Evolutionary conservation across 2,113 vertebrate genomes (phyloP).

Genomic region (Tragulus kanchil): DNA sequence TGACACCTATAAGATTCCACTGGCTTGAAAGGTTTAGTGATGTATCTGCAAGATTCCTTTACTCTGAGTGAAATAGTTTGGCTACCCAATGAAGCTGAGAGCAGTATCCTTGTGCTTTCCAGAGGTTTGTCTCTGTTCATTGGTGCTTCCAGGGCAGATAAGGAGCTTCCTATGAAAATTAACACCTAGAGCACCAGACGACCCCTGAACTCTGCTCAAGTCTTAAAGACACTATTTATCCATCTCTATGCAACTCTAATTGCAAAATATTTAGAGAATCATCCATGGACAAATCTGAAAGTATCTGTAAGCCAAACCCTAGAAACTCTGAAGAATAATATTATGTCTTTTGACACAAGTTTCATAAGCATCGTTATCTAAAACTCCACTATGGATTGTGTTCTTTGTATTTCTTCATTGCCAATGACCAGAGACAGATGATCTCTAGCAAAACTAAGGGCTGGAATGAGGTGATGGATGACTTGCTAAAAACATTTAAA

Average conservation of each 20-base stretch:
- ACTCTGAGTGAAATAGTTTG: not conserved
- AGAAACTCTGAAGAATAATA: not conserved
- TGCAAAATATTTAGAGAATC: not conserved
- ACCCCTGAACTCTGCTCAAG: not conserved
- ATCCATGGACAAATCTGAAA: not conserved
- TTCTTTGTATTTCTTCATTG: not conserved
- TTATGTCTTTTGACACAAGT: not conserved
- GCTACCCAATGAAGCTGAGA: not conserved
- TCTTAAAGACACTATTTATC: not conserved
- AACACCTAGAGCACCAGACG: not conserved
- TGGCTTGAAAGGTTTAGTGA: not conserved
- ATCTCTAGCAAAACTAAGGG: not conserved
- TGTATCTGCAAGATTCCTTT: not conserved
- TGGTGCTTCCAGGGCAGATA: not conserved
- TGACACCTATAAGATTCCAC: not conserved
- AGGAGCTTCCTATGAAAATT: not conserved
- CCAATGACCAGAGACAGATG: not conserved
- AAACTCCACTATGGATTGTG: not conserved
- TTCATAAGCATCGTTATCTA: not conserved
- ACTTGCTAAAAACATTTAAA: not conserved
- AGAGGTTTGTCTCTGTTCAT: not conserved
- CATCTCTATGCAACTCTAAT: not conserved
- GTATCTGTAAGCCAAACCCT: not conserved
- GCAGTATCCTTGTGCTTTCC: accelerated
- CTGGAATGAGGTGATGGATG: not conserved